phyloP scores from a whole-genome alignment of 2,797 vertebrate species.

The Ceyx erithaca region DNA sequence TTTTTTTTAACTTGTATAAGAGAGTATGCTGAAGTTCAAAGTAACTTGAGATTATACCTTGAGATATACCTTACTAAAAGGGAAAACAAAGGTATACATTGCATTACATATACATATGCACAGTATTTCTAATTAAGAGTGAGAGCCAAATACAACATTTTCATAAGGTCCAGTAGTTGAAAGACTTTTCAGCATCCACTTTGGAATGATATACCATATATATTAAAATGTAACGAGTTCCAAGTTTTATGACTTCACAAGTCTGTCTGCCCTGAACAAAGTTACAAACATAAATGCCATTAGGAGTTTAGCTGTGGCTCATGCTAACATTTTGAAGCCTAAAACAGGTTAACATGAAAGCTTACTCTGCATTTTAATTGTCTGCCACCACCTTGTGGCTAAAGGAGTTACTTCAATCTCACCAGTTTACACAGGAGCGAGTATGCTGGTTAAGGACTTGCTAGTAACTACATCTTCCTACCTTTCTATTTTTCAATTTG shows the following conservation, averaged over 20 bases:
- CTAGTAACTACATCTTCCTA: background rate
- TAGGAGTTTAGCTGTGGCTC: background rate
- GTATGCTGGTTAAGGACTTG: background rate
- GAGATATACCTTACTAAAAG: background rate
- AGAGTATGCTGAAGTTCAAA: background rate
- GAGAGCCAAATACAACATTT: background rate
- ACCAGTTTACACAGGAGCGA: too few relatives aligned
- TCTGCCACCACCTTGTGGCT: conserved; percentile 53
- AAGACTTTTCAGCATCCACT: background rate
- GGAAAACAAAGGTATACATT: background rate
- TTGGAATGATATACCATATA: background rate
- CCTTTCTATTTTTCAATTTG: background rate
- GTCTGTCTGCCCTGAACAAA: background rate
- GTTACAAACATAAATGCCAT: background rate
- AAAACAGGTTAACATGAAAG: background rate
- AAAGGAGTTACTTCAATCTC: conserved; percentile 29
- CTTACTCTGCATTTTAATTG: background rate
- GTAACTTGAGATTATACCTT: background rate
- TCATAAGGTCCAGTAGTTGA: background rate
- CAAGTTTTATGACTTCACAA: background rate
- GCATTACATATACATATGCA: background rate
- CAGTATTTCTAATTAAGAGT: background rate
- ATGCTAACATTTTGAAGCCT: background rate
- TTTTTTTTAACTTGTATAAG: background rate
- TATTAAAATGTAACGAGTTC: background rate